Conservation (phyloP, 2,113 vertebrate species). For the Callipepla squamata region DNA sequence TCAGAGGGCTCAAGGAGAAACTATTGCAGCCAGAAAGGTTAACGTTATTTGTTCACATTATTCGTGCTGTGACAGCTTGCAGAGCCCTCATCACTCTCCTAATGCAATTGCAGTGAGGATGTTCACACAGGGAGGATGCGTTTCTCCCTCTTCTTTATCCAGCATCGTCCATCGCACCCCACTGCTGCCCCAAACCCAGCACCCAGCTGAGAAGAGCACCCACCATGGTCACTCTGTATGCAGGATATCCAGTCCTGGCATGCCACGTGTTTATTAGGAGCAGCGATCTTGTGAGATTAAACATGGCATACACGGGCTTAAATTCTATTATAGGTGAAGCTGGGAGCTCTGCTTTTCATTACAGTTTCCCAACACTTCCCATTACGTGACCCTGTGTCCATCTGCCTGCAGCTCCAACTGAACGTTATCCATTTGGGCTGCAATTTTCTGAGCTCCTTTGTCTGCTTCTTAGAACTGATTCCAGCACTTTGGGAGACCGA, state of each 20-base stretch:
- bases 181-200: neutral
- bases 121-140: neutral
- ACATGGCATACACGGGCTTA: constrained; percentile 31
- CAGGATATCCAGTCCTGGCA: constrained; percentile 13
- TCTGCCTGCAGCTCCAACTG: accelerated
- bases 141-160: neutral
- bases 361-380: neutral
- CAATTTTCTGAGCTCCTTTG: neutral
- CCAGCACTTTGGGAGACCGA: neutral
- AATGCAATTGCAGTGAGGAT: constrained; percentile 57
- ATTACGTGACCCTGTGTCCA: accelerated
- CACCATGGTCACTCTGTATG: neutral
- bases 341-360: constrained; percentile 52
- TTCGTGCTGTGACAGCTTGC: constrained; percentile 67
- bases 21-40: constrained; percentile 55
- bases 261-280: constrained; percentile 5
- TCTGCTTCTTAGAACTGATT: neutral
- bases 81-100: constrained; percentile 61
- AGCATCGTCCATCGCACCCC: neutral
- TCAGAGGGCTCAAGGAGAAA: constrained; percentile 39
- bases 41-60: constrained; percentile 66
- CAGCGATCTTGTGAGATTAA: constrained; percentile 38
- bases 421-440: accelerated
- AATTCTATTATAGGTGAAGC: constrained; percentile 56
- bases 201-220: neutral